phyloP scores from a whole-genome alignment of 30 jellyfish, hydroid and myxozoan species.

The Pseudorhiza aurosa region DNA sequence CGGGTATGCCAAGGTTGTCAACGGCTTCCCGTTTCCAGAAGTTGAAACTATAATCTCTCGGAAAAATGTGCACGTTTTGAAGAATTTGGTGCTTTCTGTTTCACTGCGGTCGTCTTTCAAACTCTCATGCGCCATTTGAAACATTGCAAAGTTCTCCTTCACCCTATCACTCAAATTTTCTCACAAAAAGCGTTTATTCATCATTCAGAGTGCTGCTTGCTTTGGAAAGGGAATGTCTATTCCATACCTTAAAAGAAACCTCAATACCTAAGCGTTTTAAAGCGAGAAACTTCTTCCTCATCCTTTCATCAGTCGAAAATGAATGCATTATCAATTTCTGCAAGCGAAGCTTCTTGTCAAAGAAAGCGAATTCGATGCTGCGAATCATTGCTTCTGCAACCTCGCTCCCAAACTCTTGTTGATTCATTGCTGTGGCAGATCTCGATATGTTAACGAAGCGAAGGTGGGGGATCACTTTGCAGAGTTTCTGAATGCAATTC shows the following conservation, averaged over 20 bases:
- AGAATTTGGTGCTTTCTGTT: too few relatives aligned
- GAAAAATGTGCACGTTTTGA: too few relatives aligned
- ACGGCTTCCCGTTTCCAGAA: too few relatives aligned
- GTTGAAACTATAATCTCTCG: too few relatives aligned
- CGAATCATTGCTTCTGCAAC: neutral
- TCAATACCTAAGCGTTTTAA: neutral
- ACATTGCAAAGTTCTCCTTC: too few relatives aligned
- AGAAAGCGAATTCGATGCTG: neutral
- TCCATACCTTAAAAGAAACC: slow-evolving; percentile 15
- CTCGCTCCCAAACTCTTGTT: neutral
- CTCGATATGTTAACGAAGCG: slow-evolving; percentile 1
- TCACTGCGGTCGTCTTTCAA: too few relatives aligned
- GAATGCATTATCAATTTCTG: neutral
- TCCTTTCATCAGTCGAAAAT: neutral
- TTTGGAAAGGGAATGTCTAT: neutral
- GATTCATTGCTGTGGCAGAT: neutral
- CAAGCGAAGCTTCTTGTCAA: neutral
- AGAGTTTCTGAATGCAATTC: neutral
- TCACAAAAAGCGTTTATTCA: too few relatives aligned
- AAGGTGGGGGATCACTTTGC: slow-evolving; percentile 15
- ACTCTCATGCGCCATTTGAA: too few relatives aligned
- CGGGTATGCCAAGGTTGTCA: too few relatives aligned
- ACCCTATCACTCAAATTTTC: too few relatives aligned
- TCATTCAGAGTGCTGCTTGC: too few relatives aligned
- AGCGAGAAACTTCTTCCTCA: neutral